These are phyloP conservation scores for Lasius platythorax DNA, from an alignment of 2,888 invertebrate genomes.

Conservation along the genomic window DNA sequence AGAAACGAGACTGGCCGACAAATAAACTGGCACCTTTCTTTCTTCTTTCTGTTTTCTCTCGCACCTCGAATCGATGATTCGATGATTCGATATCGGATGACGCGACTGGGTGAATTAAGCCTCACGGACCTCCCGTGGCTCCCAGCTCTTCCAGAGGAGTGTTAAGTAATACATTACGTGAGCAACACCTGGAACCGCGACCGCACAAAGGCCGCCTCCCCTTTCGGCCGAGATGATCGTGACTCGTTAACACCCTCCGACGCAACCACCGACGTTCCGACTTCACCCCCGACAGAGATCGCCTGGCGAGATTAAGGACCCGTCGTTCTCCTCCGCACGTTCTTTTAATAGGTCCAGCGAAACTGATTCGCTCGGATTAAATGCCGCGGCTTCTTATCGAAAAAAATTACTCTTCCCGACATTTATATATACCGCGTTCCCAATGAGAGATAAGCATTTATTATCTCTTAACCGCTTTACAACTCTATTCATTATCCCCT, in stretches of 20 bases:
- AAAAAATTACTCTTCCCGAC: conserved; percentile 19
- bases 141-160: conserved; percentile 73
- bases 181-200: conserved; percentile 80
- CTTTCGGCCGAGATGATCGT: conserved; percentile 63
- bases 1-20: conserved; percentile 13
- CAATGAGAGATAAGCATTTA: background rate
- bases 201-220: conserved; percentile 72
- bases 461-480: background rate
- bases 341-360: conserved; percentile 46
- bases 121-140: conserved; percentile 66
- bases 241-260: conserved; percentile 78
- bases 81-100: conserved; percentile 58
- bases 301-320: conserved; percentile 47
- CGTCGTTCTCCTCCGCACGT: conserved; percentile 20
- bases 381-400: conserved; percentile 40
- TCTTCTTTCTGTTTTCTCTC: conserved; percentile 37
- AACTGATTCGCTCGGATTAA: conserved; percentile 51
- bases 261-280: conserved; percentile 60
- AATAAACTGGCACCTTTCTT: background rate
- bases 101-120: conserved; percentile 66
- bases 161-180: conserved; percentile 84
- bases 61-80: conserved; percentile 16
- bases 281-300: conserved; percentile 58
- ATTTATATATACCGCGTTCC: conserved; percentile 22
- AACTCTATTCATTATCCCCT: background rate